Percentiles rank a stretch among this genome's conserved stretches.
phyloP scores from a whole-genome alignment of 2,797 vertebrate genomes.

The Sphaeramia orbicularis region DNA sequence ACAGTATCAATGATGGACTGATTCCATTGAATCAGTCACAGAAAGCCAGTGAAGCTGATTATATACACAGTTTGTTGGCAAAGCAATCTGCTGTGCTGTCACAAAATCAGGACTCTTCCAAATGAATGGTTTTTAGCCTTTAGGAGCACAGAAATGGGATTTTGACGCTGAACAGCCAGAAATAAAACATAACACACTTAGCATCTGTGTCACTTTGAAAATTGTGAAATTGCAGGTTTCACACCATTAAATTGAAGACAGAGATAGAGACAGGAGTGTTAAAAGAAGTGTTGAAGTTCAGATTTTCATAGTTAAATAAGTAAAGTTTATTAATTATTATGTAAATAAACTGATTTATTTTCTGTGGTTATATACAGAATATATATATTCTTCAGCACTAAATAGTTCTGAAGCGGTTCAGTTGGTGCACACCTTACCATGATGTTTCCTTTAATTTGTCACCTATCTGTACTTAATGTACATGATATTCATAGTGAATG shows the following conservation, averaged over 20 bases:
- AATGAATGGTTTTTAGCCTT: slow-evolving; percentile 11
- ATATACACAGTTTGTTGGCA: not conserved
- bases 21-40: not conserved
- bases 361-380: no score
- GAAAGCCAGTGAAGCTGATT: not conserved
- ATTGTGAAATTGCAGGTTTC: slow-evolving; percentile 14
- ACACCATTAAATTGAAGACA: not conserved
- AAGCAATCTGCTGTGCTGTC: slow-evolving; percentile 7
- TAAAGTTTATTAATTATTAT: no score
- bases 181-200: slow-evolving; percentile 1
- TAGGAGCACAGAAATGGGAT: not conserved
- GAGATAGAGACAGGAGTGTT: no score
- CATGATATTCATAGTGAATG: no score
- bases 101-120: slow-evolving; percentile 27
- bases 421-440: no score
- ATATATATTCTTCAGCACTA: no score
- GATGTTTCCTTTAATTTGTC: no score
- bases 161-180: slow-evolving; percentile 15
- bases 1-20: not conserved
- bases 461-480: no score
- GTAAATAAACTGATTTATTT: no score
- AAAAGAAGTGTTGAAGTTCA: not conserved
- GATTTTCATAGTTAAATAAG: not conserved
- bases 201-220: slow-evolving; percentile 10
- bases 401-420: no score